Evolutionary conservation across 1,140 invertebrate species (phyloP).

Genomic region (Belonocnema kinseyi): DNA sequence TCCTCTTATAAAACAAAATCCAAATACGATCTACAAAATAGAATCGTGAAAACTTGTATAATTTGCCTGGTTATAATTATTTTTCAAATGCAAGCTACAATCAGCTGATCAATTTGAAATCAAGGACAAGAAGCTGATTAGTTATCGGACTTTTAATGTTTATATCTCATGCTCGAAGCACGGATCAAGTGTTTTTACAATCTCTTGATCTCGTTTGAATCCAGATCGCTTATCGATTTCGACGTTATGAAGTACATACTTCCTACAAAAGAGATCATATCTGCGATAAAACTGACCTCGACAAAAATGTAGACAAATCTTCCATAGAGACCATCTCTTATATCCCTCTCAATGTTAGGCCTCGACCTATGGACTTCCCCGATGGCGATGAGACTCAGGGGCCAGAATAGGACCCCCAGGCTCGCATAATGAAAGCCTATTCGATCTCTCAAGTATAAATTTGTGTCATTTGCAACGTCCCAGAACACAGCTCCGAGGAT

Average conservation of each 20-base stretch:
- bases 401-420: conserved; percentile 86
- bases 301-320: conserved; percentile 86
- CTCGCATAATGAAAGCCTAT: conserved; percentile 91
- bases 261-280: conserved; percentile 4
- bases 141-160: neutral
- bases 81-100: neutral
- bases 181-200: too few species aligned
- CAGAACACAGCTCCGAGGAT: conserved; percentile 92
- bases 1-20: too few species aligned
- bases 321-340: conserved; percentile 87
- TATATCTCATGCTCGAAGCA: neutral
- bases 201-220: neutral
- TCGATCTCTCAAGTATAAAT: conserved; percentile 84
- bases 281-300: conserved; percentile 78
- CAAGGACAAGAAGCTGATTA: neutral
- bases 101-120: neutral
- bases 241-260: neutral
- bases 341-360: conserved; percentile 84
- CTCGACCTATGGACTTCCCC: conserved; percentile 82
- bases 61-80: neutral
- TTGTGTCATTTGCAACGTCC: conserved; percentile 86
- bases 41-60: too few species aligned
- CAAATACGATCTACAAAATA: too few species aligned
- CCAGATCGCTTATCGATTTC: neutral
- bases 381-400: conserved; percentile 82